These are phyloP conservation scores for Zoanthus gigantus DNA, from an alignment of 92 coral and sea anemone genomes.

Conservation along the genomic window DNA sequence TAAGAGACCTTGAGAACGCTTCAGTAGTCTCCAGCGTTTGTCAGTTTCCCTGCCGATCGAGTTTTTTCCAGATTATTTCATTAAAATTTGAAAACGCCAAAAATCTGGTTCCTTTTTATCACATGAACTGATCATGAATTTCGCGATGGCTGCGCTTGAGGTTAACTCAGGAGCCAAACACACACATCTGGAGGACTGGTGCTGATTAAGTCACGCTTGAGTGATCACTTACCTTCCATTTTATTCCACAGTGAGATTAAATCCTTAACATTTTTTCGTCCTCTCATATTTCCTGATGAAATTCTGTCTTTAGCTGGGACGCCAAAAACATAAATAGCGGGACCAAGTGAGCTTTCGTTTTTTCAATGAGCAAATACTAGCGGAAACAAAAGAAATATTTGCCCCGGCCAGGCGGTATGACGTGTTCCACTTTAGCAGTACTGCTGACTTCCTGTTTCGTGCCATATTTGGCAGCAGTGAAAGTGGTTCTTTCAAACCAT, in stretches of 20 bases:
- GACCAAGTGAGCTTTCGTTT: neutral
- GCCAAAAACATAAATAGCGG: neutral
- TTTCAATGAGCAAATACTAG: neutral
- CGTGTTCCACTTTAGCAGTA: neutral
- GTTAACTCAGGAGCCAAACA: slow-evolving; percentile 37
- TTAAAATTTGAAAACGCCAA: slow-evolving; percentile 11
- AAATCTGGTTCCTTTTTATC: neutral
- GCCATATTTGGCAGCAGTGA: slow-evolving; percentile 1
- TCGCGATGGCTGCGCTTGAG: neutral
- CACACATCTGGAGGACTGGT: slow-evolving; percentile 29
- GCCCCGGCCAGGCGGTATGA: slow-evolving; percentile 28
- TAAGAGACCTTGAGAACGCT: neutral
- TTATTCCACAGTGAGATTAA: slow-evolving; percentile 16
- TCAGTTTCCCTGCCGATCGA: neutral
- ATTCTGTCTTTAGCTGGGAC: neutral
- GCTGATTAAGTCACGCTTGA: neutral
- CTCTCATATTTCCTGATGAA: slow-evolving; percentile 25
- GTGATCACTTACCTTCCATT: slow-evolving; percentile 21
- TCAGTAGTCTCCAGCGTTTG: neutral
- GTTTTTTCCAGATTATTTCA: neutral
- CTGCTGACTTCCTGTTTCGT: neutral
- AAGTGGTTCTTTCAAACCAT: neutral
- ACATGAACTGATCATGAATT: neutral
- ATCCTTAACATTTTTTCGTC: neutral
- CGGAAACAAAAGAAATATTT: slow-evolving; percentile 27